These are phyloP conservation scores for Oreochromis niloticus DNA, from an alignment of 2,113 vertebrate genomes.

Conservation along the genomic window DNA sequence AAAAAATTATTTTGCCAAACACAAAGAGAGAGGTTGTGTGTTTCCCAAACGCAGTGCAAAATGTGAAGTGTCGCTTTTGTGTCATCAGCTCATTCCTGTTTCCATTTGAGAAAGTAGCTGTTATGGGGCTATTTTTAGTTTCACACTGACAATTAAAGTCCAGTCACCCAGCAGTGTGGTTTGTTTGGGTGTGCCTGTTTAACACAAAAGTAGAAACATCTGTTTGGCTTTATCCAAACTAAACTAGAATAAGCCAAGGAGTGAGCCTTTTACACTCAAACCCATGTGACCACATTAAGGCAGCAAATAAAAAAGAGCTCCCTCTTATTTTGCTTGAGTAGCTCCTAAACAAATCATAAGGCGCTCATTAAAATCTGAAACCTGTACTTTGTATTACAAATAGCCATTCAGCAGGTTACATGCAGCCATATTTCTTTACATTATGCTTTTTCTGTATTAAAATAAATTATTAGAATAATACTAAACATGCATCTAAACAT, in stretches of 20 bases:
- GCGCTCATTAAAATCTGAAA: neutral
- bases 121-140: conserved; percentile 56
- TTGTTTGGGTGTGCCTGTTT: conserved; percentile 67
- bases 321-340: conserved; percentile 15
- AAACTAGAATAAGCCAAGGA: conserved; percentile 12
- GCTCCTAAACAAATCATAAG: neutral
- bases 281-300: conserved; percentile 64
- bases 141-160: conserved; percentile 56
- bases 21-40: neutral
- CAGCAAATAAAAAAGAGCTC: conserved; percentile 33
- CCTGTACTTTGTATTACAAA: neutral
- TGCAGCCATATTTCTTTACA: neutral
- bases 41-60: neutral
- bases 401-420: neutral
- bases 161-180: conserved; percentile 61
- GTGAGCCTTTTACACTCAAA: conserved; percentile 39
- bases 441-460: neutral
- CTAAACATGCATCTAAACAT: neutral
- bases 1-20: neutral
- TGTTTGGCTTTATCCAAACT: conserved; percentile 61
- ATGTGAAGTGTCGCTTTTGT: neutral
- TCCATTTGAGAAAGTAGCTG: conserved; percentile 38
- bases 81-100: conserved; percentile 12
- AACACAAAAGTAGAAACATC: conserved; percentile 65
- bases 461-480: neutral